Conservation (phyloP, 2,888 invertebrate species). For the Ernsta delagoae region DNA sequence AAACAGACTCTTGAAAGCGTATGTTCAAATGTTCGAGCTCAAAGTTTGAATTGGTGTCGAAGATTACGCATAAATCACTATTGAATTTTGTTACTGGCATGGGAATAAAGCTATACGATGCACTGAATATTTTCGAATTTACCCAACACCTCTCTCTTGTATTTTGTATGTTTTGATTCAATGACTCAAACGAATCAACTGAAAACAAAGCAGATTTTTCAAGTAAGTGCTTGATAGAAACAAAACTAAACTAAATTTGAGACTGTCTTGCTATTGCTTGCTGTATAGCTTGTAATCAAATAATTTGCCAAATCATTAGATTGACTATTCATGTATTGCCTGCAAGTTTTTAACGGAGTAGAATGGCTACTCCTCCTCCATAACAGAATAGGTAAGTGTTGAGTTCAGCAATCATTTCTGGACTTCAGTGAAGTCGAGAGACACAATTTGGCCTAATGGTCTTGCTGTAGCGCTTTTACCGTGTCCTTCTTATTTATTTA, state of each 20-base stretch:
- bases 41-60: constrained; percentile 27
- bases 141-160: neutral
- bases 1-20: constrained; percentile 27
- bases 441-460: constrained; percentile 32
- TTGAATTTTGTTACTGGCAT: constrained; percentile 8
- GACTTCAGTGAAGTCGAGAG: constrained; percentile 21
- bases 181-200: neutral
- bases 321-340: too few relatives aligned
- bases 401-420: constrained; percentile 25
- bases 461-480: constrained; percentile 24
- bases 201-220: neutral
- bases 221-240: neutral
- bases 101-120: neutral
- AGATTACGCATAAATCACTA: constrained; percentile 18
- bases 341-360: neutral
- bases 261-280: neutral
- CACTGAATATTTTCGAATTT: neutral
- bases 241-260: neutral
- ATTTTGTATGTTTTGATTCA: neutral
- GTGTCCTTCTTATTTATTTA: constrained; percentile 33
- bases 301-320: too few relatives aligned
- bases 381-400: constrained; percentile 9
- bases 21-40: constrained; percentile 14
- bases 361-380: neutral
- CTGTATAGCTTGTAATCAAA: too few relatives aligned